Evolutionary conservation across 1,140 invertebrate species (phyloP), one percentile per base, ranked within the genome.

Genomic region (Euwallacea similis): DNA sequence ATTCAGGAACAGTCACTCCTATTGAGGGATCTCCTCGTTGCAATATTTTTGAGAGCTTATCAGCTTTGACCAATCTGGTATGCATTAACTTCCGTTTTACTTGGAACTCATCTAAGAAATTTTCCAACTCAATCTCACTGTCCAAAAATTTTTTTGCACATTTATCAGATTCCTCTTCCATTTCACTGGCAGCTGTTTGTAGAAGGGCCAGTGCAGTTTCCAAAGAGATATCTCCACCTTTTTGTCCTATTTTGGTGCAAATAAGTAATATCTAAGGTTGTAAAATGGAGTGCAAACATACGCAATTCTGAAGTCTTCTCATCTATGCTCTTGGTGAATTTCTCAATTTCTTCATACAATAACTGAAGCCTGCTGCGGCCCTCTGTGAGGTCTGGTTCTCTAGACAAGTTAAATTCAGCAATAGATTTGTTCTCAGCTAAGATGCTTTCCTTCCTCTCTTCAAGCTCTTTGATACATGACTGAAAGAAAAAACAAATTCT

Each of bases 81-180:
- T 96, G 93, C 86, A 94, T 93, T 43, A 88, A 80, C 79, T 91
- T 93, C 9, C 93, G 84, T 73, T 87, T 84, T 2, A 85, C 84
- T 60, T 91, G 83, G 81, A 94, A 95, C 66, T 92, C 86, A 44
- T 91, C 89, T 7, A 96, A 80, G 78, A 95, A 96, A 69, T 88
- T 86, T 16, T 95, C 93, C 0, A 93, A 85, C 74, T 90, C 88
- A 11, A 88, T 83, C 72, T 91, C 88, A 50, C 88, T 89, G 42
- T 87, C 84, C 53, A 93, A 83, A 80, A 95, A 95, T 72, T 89
- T 88, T 78, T 93, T 88, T 0, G 92, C 88, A 53, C 91, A 79
- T 66, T 86, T 85, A 81, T 97, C 95, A 41, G 93, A 93, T 81
- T 93, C 87, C 82, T 96, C 94, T 83, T 97, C 95, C 58, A 90